A percentile compares a stretch with the other conserved stretches of the same genome.
phyloP scores from a whole-genome alignment of 2,888 invertebrate species.

The Norana najaformis region DNA sequence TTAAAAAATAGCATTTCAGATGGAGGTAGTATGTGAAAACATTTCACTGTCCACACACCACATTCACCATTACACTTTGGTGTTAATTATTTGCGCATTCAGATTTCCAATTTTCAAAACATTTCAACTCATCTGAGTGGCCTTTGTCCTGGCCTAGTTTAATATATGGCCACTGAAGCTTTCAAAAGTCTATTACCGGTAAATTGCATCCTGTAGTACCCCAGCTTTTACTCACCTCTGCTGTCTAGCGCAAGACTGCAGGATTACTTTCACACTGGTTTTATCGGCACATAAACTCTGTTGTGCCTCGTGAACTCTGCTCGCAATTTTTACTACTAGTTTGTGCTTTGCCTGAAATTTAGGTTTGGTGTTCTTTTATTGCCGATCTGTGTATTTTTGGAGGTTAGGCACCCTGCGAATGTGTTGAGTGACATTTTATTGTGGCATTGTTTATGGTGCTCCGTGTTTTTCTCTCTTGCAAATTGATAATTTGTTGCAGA shows the following conservation, averaged over 20 bases:
- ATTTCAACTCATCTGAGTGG: neutral
- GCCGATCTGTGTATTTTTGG: neutral
- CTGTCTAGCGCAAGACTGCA: neutral
- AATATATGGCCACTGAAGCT: neutral
- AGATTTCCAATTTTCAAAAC: neutral
- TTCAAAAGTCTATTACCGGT: neutral
- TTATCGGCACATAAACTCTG: neutral
- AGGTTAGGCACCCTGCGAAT: neutral
- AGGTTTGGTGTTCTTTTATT: neutral
- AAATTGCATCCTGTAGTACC: too few species aligned
- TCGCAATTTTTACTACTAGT: neutral
- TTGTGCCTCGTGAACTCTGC: neutral
- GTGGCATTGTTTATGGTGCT: neutral
- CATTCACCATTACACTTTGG: neutral
- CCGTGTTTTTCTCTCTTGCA: neutral
- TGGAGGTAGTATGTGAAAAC: too few species aligned
- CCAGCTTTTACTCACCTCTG: neutral
- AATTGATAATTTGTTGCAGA: neutral
- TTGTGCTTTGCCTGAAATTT: neutral
- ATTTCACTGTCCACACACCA: too few species aligned
- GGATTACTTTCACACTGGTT: neutral
- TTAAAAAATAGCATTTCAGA: too few species aligned
- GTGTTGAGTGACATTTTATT: neutral
- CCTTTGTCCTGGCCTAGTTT: neutral
- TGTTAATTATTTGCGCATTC: neutral